phyloP scores from a whole-genome alignment of 2,888 invertebrate species.

The Melanophora roralis region DNA sequence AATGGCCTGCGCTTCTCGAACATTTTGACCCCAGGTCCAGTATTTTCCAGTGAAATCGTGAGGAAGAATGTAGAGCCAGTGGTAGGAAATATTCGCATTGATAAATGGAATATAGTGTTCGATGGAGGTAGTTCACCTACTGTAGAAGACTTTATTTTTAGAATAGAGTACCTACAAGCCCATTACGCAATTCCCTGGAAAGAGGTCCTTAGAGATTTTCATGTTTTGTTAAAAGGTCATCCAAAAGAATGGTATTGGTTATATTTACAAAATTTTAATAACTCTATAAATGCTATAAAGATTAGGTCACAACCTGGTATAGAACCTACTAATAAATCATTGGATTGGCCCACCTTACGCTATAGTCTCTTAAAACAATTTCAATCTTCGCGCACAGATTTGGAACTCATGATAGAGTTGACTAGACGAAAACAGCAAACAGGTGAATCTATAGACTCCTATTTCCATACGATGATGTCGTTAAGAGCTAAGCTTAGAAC shows the following conservation, averaged over 20 bases:
- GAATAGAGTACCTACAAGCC: constrained; percentile 18
- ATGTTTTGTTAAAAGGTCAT: not conserved
- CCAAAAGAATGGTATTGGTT: constrained; percentile 40
- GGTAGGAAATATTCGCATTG: not conserved
- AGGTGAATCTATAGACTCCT: not conserved
- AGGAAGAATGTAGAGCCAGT: not conserved
- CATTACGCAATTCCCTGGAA: constrained; percentile 17
- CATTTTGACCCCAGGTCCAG: not conserved
- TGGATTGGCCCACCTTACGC: too few relatives aligned
- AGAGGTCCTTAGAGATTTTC: constrained; percentile 17
- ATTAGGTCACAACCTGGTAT: too few relatives aligned
- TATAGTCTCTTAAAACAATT: too few relatives aligned
- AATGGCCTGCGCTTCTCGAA: not conserved
- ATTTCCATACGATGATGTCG: not conserved
- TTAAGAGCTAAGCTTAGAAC: not conserved
- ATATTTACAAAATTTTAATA: too few relatives aligned
- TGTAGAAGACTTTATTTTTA: constrained; percentile 30
- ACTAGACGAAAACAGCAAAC: not conserved
- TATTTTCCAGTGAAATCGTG: not conserved
- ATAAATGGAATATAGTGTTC: constrained; percentile 25
- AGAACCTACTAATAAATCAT: too few relatives aligned
- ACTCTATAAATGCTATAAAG: too few relatives aligned
- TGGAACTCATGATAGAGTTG: not conserved
- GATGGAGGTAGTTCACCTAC: constrained; percentile 6
- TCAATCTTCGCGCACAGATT: too few relatives aligned